A percentile compares a stretch with the other conserved stretches of the same genome.
Evolutionary conservation across 2,797 vertebrate species (phyloP).

Genomic region (Australoheros facetus): DNA sequence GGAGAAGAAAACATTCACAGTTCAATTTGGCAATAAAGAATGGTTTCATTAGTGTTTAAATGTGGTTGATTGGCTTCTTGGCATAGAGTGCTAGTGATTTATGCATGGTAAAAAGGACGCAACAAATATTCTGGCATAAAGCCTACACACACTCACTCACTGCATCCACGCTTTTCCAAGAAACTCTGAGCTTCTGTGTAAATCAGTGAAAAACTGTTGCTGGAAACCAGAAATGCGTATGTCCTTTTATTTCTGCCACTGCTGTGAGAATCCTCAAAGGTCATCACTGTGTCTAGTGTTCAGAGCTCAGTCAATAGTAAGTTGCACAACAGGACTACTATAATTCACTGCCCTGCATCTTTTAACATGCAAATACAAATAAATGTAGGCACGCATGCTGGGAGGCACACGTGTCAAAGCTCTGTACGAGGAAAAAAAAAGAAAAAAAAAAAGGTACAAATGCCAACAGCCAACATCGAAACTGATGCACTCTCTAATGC

Average conservation of each 20-base stretch:
- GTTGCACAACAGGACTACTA: not conserved
- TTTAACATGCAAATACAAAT: slow-evolving; percentile 33
- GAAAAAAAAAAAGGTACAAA: not conserved
- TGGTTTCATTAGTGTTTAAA: slow-evolving; percentile 66
- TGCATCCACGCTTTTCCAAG: not conserved
- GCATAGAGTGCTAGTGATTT: slow-evolving; percentile 47
- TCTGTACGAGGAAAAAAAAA: not conserved
- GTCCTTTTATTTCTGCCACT: slow-evolving; percentile 33
- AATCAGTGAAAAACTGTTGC: slow-evolving; percentile 2
- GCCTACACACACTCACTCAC: not conserved
- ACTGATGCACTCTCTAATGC: slow-evolving; percentile 8
- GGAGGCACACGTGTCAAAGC: not conserved
- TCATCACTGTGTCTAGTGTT: slow-evolving; percentile 31
- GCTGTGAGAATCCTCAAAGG: slow-evolving; percentile 29
- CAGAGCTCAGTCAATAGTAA: slow-evolving; percentile 28
- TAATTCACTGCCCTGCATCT: slow-evolving; percentile 9
- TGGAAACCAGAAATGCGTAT: slow-evolving; percentile 7
- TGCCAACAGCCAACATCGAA: not conserved
- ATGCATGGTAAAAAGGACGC: slow-evolving; percentile 26
- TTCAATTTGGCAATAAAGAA: slow-evolving; percentile 60
- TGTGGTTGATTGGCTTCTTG: slow-evolving; percentile 59
- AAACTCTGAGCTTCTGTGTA: slow-evolving; percentile 25
- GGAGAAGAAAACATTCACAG: slow-evolving; percentile 34
- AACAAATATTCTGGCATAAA: slow-evolving; percentile 25
- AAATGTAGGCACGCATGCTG: not conserved